A percentile compares a stretch with the other conserved stretches of the same genome.
Conservation (phyloP, 2,113 vertebrate genomes). For the Phaetusa simplex region DNA sequence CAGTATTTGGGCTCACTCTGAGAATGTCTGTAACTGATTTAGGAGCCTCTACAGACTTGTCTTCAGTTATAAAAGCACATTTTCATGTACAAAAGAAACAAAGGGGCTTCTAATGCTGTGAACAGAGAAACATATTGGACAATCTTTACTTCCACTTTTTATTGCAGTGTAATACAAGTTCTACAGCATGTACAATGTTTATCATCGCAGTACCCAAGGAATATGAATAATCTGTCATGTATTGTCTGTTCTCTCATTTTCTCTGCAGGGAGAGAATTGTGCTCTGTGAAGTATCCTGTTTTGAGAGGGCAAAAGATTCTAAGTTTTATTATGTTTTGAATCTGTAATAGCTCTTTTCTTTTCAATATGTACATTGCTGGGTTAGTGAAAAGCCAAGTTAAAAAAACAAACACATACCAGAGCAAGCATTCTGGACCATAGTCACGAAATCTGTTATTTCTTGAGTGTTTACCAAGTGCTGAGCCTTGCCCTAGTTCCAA, state of each 20-base stretch:
- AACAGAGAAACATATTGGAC: slow-evolving; percentile 18
- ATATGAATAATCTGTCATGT: slow-evolving; percentile 22
- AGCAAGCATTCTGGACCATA: background rate
- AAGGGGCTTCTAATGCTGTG: slow-evolving; percentile 11
- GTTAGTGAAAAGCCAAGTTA: background rate
- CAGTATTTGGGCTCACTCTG: background rate
- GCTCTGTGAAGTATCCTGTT: background rate
- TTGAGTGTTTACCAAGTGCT: background rate
- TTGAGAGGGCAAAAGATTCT: background rate
- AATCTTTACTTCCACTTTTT: slow-evolving; percentile 35
- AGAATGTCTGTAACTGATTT: slow-evolving; percentile 41
- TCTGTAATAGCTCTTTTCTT: background rate
- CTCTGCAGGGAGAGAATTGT: background rate
- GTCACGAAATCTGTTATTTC: background rate
- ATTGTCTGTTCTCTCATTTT: slow-evolving; percentile 31
- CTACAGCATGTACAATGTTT: slow-evolving; percentile 16
- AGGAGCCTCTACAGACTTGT: slow-evolving; percentile 22
- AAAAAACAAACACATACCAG: background rate
- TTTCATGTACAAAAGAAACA: slow-evolving; percentile 31
- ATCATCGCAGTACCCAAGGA: slow-evolving; percentile 26
- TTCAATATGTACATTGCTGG: background rate
- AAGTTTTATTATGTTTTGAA: background rate
- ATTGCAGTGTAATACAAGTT: background rate
- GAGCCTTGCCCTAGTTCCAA: background rate
- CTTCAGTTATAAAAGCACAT: slow-evolving; percentile 34